phyloP scores from a whole-genome alignment of 1,140 invertebrate genomes.

The Cyphomyrmex costatus region DNA sequence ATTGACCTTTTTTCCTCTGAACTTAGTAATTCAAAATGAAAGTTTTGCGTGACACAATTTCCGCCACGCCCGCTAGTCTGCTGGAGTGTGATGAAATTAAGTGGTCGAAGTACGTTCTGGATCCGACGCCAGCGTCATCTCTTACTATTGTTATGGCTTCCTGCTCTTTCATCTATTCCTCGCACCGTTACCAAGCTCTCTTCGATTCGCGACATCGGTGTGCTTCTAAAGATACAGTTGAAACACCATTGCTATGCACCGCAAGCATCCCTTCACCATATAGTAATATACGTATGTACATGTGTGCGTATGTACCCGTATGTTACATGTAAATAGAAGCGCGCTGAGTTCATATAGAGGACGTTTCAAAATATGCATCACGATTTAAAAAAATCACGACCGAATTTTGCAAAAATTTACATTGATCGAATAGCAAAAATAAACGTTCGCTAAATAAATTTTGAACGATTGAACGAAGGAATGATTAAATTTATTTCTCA shows the following conservation, averaged over 20 bases:
- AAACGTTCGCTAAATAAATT: background rate
- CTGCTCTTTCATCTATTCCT: conserved; percentile 55
- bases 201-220: conserved; percentile 23
- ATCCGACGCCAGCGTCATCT: conserved; percentile 42
- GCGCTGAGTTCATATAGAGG: background rate
- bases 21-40: conserved; percentile 55
- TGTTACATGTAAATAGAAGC: conserved; percentile 36
- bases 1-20: conserved; percentile 27
- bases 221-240: conserved; percentile 48
- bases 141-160: conserved; percentile 44
- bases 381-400: background rate
- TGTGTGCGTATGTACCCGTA: background rate
- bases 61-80: conserved; percentile 25
- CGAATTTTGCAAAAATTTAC: background rate
- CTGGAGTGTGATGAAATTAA: conserved; percentile 73
- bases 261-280: background rate
- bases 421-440: background rate
- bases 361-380: conserved; percentile 1
- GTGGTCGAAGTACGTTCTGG: conserved; percentile 56
- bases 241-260: conserved; percentile 63
- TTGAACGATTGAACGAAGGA: background rate
- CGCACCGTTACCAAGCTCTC: conserved; percentile 28
- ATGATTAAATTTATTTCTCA: background rate
- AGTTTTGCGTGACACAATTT: conserved; percentile 52
- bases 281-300: conserved; percentile 10